These are phyloP conservation scores for Apogon hyalosoma DNA, from an alignment of 2,797 vertebrate genomes.

Conservation along the genomic window DNA sequence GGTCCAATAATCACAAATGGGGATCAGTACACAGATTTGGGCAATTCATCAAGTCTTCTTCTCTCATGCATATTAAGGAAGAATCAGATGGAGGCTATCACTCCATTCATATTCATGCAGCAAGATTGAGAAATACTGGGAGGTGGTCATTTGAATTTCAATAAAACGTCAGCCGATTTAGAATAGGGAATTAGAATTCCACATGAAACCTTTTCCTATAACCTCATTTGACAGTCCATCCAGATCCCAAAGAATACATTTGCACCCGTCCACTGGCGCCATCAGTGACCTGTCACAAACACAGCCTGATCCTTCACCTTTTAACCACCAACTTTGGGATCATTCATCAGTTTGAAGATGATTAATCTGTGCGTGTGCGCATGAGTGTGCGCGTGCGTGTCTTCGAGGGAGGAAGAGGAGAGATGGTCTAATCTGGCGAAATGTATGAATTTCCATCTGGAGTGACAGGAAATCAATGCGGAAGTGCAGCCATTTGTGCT, in stretches of 20 bases:
- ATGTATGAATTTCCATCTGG: conserved; percentile 75
- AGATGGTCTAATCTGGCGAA: conserved; percentile 60
- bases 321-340: conserved; percentile 51
- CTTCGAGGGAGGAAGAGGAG: not conserved
- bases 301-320: conserved; percentile 58
- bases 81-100: conserved; percentile 58
- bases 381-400: conserved; percentile 1
- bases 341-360: conserved; percentile 56
- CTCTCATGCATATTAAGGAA: conserved; percentile 71
- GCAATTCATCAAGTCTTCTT: conserved; percentile 74
- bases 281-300: conserved; percentile 67
- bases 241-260: conserved; percentile 66
- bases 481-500: conserved; percentile 69
- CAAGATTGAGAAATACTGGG: conserved; percentile 64
- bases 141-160: conserved; percentile 79
- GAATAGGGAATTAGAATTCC: conserved; percentile 66
- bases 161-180: conserved; percentile 57
- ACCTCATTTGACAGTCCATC: conserved; percentile 64
- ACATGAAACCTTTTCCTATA: conserved; percentile 63
- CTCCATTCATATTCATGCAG: conserved; percentile 76
- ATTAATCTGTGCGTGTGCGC: conserved; percentile 42
- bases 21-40: conserved; percentile 68
- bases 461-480: conserved; percentile 82
- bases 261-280: conserved; percentile 46
- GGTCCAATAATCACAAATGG: conserved; percentile 67